phyloP scores from a whole-genome alignment of 2,888 invertebrate species.

The Linnaemya tessellans region DNA sequence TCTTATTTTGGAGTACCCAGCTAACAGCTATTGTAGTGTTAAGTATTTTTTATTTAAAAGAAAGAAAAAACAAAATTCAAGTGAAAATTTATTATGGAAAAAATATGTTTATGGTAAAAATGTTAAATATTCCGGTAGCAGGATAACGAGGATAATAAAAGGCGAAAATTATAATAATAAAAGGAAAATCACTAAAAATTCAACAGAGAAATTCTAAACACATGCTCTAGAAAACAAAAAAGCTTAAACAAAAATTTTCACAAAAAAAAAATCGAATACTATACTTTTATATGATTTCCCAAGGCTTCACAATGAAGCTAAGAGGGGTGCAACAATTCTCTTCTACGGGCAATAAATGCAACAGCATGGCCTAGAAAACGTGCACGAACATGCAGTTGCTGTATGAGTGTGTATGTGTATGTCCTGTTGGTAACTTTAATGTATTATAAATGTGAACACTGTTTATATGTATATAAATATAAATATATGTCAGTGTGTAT shows the following conservation, averaged over 20 bases:
- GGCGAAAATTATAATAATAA: slow-evolving; percentile 29
- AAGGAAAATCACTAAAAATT: slow-evolving; percentile 40
- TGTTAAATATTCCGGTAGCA: slow-evolving; percentile 58
- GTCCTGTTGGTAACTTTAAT: not conserved
- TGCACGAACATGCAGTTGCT: not conserved
- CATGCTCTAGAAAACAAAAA: slow-evolving; percentile 24
- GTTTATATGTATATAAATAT: not conserved
- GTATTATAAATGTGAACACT: not conserved
- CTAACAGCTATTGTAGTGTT: slow-evolving; percentile 44
- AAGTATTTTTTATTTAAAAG: slow-evolving; percentile 43
- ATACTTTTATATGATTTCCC: slow-evolving; percentile 49
- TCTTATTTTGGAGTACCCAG: slow-evolving; percentile 9
- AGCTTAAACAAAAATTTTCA: not conserved
- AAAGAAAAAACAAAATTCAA: slow-evolving; percentile 29
- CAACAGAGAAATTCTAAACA: slow-evolving; percentile 26
- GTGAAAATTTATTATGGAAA: slow-evolving; percentile 42
- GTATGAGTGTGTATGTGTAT: not conserved
- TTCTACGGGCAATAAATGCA: slow-evolving; percentile 53
- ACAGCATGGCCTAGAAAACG: slow-evolving; percentile 59
- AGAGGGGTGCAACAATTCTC: slow-evolving; percentile 11
- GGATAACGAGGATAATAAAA: slow-evolving; percentile 49
- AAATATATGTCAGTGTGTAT: not conserved
- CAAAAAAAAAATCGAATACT: slow-evolving; percentile 13
- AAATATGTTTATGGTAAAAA: slow-evolving; percentile 46
- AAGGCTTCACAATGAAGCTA: slow-evolving; percentile 15